phyloP scores from a whole-genome alignment of 2,797 vertebrate species.

The Lindbergichthys nudifrons region DNA sequence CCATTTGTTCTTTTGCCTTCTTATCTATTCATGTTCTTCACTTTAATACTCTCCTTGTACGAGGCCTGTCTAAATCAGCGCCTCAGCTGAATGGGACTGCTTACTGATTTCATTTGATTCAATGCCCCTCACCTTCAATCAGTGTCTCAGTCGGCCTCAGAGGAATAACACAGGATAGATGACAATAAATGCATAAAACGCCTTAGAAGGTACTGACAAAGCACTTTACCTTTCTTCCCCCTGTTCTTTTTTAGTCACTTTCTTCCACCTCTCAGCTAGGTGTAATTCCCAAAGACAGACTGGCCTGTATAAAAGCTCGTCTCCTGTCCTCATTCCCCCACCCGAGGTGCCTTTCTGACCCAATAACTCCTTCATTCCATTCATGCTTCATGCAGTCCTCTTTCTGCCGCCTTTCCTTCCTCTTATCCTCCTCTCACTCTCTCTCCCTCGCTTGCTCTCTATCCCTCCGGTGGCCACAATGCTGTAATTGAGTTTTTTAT shows the following conservation, averaged over 20 bases:
- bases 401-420: slow-evolving; percentile 38
- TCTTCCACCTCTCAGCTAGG: slow-evolving; percentile 53
- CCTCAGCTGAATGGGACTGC: slow-evolving; percentile 58
- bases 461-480: slow-evolving; percentile 75
- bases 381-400: slow-evolving; percentile 70
- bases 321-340: slow-evolving; percentile 67
- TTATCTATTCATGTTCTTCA: slow-evolving; percentile 72
- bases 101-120: slow-evolving; percentile 72
- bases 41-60: slow-evolving; percentile 61
- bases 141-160: slow-evolving; percentile 53
- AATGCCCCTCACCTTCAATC: slow-evolving; percentile 72
- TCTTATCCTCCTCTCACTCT: slow-evolving; percentile 38
- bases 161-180: slow-evolving; percentile 50
- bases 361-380: slow-evolving; percentile 80
- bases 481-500: slow-evolving; percentile 84
- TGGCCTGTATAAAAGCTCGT: slow-evolving; percentile 69
- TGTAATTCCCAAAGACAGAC: slow-evolving; percentile 75
- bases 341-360: slow-evolving; percentile 80
- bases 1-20: slow-evolving; percentile 65
- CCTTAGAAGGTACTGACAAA: slow-evolving; percentile 46
- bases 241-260: slow-evolving; percentile 39
- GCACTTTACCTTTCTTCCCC: slow-evolving; percentile 33
- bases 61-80: slow-evolving; percentile 63
- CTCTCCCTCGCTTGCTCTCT: slow-evolving; percentile 54
- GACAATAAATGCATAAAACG: slow-evolving; percentile 69